Conservation (phyloP, 2,113 vertebrate genomes). For the Pteropus alecto region DNA sequence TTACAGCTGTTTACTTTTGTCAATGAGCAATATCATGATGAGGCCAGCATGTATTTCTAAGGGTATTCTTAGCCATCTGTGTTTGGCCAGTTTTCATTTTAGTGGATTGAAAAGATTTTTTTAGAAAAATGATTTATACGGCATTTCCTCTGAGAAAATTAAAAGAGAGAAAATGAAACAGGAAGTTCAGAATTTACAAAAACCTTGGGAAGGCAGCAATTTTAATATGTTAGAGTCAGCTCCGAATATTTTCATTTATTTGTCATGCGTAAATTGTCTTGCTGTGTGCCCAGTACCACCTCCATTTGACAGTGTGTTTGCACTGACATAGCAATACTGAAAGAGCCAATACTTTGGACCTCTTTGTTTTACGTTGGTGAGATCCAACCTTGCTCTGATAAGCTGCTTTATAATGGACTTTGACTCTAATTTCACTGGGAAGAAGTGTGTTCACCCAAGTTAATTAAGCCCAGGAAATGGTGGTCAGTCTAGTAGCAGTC, state of each 20-base stretch:
- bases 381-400: not conserved
- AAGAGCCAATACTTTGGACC: not conserved
- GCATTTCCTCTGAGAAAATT: not conserved
- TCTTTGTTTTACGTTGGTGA: not conserved
- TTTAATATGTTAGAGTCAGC: not conserved
- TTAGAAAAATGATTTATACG: not conserved
- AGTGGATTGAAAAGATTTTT: not conserved
- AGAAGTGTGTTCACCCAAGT: not conserved
- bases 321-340: not conserved
- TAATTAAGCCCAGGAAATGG: slow-evolving; percentile 35
- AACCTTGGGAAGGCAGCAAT: not conserved
- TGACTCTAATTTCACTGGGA: not conserved
- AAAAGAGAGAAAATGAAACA: not conserved
- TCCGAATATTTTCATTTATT: not conserved
- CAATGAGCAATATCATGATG: not conserved
- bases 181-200: not conserved
- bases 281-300: accelerated
- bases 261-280: not conserved
- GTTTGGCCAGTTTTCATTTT: not conserved
- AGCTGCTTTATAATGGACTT: not conserved
- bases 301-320: accelerated
- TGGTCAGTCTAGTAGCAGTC: not conserved
- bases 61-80: not conserved
- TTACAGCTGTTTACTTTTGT: not conserved
- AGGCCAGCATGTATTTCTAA: not conserved